These are phyloP conservation scores for Teinopalpus imperialis DNA, from an alignment of 2,888 invertebrate species.

Conservation along the genomic window DNA sequence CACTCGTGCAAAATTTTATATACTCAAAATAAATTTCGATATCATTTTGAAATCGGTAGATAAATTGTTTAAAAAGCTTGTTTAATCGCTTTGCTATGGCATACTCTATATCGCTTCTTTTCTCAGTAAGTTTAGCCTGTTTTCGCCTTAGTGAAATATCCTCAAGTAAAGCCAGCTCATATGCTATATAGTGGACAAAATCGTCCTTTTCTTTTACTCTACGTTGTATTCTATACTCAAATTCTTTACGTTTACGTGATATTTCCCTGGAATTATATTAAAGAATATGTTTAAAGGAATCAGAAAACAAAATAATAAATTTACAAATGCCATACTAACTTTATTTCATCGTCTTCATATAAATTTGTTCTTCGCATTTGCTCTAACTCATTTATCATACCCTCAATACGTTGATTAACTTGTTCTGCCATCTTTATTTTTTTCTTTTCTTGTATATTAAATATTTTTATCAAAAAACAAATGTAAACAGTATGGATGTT, in stretches of 20 bases:
- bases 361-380: conserved; percentile 88
- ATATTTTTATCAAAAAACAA: conserved; percentile 1
- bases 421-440: conserved; percentile 87
- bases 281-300: no score
- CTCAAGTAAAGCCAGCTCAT: conserved; percentile 85
- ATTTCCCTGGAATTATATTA: conserved; percentile 78
- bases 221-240: conserved; percentile 88
- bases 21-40: conserved; percentile 89
- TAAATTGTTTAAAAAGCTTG: conserved; percentile 86
- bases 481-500: background rate
- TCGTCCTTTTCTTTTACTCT: conserved; percentile 86
- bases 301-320: no score
- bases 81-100: conserved; percentile 87
- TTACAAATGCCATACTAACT: conserved; percentile 70
- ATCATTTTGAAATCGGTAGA: conserved; percentile 86
- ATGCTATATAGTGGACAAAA: conserved; percentile 86
- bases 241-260: conserved; percentile 85
- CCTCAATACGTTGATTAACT: conserved; percentile 89
- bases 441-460: background rate
- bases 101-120: conserved; percentile 85
- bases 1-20: conserved; percentile 89
- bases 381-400: conserved; percentile 90
- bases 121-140: conserved; percentile 79
- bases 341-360: conserved; percentile 86
- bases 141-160: conserved; percentile 84